Conservation (phyloP, 2,113 vertebrate genomes). For the Cebus imitator region DNA sequence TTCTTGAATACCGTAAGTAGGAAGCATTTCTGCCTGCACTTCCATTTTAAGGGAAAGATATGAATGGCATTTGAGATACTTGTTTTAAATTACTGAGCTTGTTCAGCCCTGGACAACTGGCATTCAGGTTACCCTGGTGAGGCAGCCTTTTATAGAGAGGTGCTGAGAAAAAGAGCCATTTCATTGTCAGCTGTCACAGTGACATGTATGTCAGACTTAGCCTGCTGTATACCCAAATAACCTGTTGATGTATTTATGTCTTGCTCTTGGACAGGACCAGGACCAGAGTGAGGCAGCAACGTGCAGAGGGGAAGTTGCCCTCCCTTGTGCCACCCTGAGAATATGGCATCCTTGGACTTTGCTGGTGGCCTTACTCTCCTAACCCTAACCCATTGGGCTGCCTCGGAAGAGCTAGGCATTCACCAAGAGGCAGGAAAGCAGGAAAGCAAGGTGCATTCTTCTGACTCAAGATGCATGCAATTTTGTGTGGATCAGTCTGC, state of each 20-base stretch:
- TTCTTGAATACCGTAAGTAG: neutral
- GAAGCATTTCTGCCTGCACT: neutral
- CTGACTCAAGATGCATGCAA: fast-evolving
- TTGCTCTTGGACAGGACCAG: neutral
- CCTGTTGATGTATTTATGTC: no score
- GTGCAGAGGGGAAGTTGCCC: neutral
- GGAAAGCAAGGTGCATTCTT: neutral
- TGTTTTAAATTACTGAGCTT: neutral
- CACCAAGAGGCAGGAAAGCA: neutral
- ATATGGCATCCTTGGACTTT: neutral
- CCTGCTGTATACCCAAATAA: neutral
- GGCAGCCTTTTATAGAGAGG: no score
- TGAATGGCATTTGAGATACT: neutral
- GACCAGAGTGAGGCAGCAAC: neutral
- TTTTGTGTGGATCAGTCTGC: neutral
- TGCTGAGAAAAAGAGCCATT: neutral
- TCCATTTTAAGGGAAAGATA: neutral
- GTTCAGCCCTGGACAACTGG: no score
- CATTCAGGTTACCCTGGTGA: neutral
- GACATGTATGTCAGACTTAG: neutral
- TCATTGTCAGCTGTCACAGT: neutral
- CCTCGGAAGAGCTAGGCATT: neutral
- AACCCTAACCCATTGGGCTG: neutral
- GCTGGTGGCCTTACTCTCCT: neutral
- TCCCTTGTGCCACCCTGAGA: neutral